Evolutionary conservation across 2,113 vertebrate genomes (phyloP).

Genomic region (Burhinus bistriatus): DNA sequence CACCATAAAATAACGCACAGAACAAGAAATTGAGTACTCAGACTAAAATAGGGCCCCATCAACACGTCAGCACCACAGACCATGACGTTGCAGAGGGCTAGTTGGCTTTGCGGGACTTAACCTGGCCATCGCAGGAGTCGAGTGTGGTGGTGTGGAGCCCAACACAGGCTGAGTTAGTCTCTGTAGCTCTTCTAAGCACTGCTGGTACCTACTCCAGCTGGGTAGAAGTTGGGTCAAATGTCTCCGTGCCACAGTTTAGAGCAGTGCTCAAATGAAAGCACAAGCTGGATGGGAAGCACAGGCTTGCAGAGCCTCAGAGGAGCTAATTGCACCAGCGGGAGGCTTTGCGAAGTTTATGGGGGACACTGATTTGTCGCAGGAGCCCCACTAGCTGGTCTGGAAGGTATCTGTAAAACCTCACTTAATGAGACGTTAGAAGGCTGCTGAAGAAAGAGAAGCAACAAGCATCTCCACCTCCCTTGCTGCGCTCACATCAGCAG

Average conservation of each 20-base stretch:
- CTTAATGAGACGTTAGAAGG: background rate
- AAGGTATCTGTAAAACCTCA: background rate
- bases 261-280: background rate
- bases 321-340: background rate
- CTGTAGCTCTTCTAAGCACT: background rate
- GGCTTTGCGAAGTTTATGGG: background rate
- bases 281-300: background rate
- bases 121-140: fast-evolving
- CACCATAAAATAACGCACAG: background rate
- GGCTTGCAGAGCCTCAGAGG: background rate
- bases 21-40: background rate
- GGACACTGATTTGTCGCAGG: background rate
- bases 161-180: background rate
- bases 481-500: background rate
- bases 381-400: background rate
- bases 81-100: background rate
- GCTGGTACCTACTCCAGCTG: background rate
- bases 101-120: background rate
- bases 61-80: fast-evolving
- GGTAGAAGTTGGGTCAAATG: background rate
- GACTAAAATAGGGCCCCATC: background rate
- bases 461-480: background rate
- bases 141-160: fast-evolving
- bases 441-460: background rate
- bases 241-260: background rate